Conservation (phyloP, 1,140 invertebrate genomes). For the Lepidotrigona ventralis region DNA sequence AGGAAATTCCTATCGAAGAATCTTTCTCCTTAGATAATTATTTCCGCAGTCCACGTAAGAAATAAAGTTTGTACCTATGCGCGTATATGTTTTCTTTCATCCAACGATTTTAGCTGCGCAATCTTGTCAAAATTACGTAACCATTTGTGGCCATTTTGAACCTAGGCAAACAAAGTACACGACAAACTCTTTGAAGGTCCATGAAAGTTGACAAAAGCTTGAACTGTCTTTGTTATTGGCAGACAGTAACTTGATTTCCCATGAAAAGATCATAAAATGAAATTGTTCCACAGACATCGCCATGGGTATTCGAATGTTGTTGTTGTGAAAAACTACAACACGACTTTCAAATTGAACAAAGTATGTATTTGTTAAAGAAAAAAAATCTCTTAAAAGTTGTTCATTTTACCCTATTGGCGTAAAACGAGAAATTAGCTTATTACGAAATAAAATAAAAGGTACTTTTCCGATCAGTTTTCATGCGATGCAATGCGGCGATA, state of each 20-base stretch:
- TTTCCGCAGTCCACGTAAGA: neutral
- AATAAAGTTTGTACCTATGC: neutral
- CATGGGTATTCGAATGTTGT: too few species aligned
- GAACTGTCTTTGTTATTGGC: neutral
- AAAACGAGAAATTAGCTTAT: neutral
- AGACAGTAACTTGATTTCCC: too few species aligned
- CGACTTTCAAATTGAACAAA: too few species aligned
- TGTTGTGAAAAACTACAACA: too few species aligned
- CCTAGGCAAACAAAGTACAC: neutral
- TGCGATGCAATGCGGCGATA: neutral
- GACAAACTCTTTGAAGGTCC: neutral
- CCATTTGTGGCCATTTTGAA: neutral
- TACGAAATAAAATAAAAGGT: conserved; percentile 9
- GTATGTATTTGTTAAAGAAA: too few species aligned
- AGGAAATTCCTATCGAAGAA: neutral
- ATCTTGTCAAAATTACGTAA: neutral
- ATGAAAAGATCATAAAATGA: too few species aligned
- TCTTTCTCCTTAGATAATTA: conserved; percentile 14
- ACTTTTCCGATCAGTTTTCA: conserved; percentile 24
- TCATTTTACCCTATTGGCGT: too few species aligned
- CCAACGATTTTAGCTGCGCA: neutral
- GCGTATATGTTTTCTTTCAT: neutral
- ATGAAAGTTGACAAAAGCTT: neutral
- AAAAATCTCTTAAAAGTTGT: too few species aligned
- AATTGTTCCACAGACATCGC: too few species aligned